These are phyloP conservation scores for Electrophaes corylata DNA, from an alignment of 2,888 invertebrate species.

Conservation along the genomic window DNA sequence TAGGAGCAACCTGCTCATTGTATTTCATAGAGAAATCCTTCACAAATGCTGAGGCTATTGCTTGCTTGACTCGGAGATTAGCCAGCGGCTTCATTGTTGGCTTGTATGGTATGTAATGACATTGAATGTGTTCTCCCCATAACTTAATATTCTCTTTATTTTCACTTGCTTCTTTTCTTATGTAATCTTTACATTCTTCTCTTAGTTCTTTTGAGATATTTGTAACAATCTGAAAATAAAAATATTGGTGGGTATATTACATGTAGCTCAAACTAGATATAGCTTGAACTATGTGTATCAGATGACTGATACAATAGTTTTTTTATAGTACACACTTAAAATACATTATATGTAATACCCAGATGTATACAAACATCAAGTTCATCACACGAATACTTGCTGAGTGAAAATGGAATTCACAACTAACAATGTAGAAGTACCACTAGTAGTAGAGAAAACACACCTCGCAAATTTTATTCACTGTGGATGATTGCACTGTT, in stretches of 20 bases:
- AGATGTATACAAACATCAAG: too few species aligned
- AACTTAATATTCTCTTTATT: conserved; percentile 66
- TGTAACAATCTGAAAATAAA: conserved; percentile 69
- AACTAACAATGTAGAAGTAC: too few species aligned
- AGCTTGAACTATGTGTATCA: not conserved
- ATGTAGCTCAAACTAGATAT: not conserved
- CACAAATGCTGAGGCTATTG: conserved; percentile 66
- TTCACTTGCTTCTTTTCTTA: conserved; percentile 64
- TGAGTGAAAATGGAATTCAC: too few species aligned
- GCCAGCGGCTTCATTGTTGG: conserved; percentile 66
- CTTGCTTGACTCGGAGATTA: conserved; percentile 67
- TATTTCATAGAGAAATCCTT: conserved; percentile 82
- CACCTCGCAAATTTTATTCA: conserved; percentile 85
- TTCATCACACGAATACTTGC: too few species aligned
- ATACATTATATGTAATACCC: too few species aligned
- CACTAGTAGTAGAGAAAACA: conserved; percentile 19
- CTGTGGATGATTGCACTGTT: conserved; percentile 76
- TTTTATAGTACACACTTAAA: too few species aligned
- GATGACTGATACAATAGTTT: too few species aligned
- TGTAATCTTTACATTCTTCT: conserved; percentile 75
- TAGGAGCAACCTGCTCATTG: conserved; percentile 43
- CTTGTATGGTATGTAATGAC: conserved; percentile 70
- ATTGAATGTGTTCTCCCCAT: conserved; percentile 78
- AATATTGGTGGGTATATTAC: not conserved
- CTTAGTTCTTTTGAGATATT: conserved; percentile 72